A percentile compares a stretch with the other conserved stretches of the same genome.
These are phyloP conservation scores for Imbricaverruca yamaguchii DNA, from an alignment of 2,888 invertebrate genomes.

Conservation along the genomic window DNA sequence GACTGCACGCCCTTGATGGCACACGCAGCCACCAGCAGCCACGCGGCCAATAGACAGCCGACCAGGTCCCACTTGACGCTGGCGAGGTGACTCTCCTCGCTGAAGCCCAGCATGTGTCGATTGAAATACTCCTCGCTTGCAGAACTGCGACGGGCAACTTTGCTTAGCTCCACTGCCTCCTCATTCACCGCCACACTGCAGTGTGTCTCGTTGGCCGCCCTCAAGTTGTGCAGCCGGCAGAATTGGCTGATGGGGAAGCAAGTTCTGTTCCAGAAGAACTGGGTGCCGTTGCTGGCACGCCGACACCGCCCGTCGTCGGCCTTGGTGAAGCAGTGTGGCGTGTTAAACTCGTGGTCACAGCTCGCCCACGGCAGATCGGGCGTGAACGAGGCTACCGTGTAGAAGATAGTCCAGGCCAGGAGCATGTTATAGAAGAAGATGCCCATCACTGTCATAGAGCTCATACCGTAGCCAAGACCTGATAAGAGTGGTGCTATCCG, in stretches of 20 bases:
- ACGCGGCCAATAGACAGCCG: slow-evolving; percentile 63
- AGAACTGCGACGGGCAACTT: slow-evolving; percentile 18
- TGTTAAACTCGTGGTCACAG: slow-evolving; percentile 55
- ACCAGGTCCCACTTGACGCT: slow-evolving; percentile 61
- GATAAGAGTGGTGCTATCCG: slow-evolving; percentile 27
- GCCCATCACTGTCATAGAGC: slow-evolving; percentile 24
- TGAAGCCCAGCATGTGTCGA: slow-evolving; percentile 28
- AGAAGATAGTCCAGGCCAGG: slow-evolving; percentile 64
- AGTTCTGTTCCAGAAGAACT: slow-evolving; percentile 29
- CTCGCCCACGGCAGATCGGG: slow-evolving; percentile 59
- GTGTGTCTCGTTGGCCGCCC: slow-evolving; percentile 26
- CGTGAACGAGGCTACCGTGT: slow-evolving; percentile 53
- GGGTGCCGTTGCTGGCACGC: slow-evolving; percentile 17
- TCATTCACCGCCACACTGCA: slow-evolving; percentile 22
- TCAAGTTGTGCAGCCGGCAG: slow-evolving; percentile 23
- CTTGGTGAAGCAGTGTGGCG: slow-evolving; percentile 27
- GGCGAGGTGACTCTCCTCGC: slow-evolving; percentile 39
- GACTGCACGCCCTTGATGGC: slow-evolving; percentile 71
- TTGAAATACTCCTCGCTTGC: slow-evolving; percentile 61
- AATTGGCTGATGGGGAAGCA: slow-evolving; percentile 24
- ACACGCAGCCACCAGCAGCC: slow-evolving; percentile 69
- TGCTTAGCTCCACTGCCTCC: neutral
- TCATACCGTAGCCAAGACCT: slow-evolving; percentile 32
- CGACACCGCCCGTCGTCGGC: slow-evolving; percentile 23
- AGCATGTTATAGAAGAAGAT: slow-evolving; percentile 33